Evolutionary conservation across 2,113 vertebrate species (phyloP), one percentile per base, ranked within the genome.

Genomic region (Zosterops japonicus): DNA sequence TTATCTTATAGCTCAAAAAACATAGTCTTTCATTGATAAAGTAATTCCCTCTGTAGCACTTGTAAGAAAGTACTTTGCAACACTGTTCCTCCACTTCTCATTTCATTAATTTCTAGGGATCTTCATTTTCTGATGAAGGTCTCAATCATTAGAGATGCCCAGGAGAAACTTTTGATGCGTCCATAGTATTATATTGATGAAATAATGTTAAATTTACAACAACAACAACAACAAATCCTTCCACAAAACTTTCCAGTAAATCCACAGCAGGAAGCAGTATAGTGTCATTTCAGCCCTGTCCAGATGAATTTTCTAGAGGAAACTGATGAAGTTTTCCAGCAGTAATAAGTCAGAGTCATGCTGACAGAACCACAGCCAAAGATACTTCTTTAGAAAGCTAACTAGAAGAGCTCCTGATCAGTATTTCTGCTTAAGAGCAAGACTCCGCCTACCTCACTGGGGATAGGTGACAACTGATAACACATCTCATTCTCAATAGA

Each of bases 131-230:
- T 93, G 36, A 16, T 64, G 42, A 87, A 36, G 46, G 22, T 33
- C 35, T 80, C n/a, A 14, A 3, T 83, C 11, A 5, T 50, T 87
- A 47, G 59, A 79, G 60, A 83, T 61, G 36, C 59, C 53, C 90
- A 87, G 87, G 71, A 91, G 56, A 92, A 92, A 88, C 42, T 61
- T 94, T 72, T 90, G 39, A 42, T 31, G 10, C 52, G 44, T 95
- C 76, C 76, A 80, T 35, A 57, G 60, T 59, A 39, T 41, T 59
- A 18, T 24, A n/a, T 3, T 12, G 27, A 79, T 5, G 7, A 11
- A 42, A 23, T 33, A 61, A 49, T 2, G 2, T 57, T 65, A 60
- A 90, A 64, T 42, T 84, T 67, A 28, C 11, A 41, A 35, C 7
- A 21, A 18, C 42, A 44, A 44, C 42, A 44, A 44, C 42, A 44